Evolutionary conservation across 2,113 vertebrate genomes (phyloP).

Genomic region (Parotia lawesii): DNA sequence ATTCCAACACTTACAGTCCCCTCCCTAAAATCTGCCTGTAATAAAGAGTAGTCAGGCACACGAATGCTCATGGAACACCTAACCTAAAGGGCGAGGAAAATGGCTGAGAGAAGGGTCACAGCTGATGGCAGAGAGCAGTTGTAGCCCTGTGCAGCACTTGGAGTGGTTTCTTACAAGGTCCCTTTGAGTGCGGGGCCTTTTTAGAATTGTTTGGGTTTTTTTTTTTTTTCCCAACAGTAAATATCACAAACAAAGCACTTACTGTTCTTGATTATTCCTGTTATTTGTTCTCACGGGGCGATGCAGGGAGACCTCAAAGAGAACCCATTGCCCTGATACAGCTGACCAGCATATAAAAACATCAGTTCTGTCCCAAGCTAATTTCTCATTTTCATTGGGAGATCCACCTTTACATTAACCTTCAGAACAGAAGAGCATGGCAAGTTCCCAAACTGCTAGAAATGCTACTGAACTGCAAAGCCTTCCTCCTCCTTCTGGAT

Average conservation of each 20-base stretch:
- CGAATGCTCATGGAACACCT: neutral
- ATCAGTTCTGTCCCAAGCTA: neutral
- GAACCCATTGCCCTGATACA: neutral
- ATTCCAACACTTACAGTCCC: neutral
- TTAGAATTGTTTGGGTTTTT: rapidly evolving
- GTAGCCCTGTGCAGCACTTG: neutral
- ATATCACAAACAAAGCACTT: neutral
- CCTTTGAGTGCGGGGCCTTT: neutral
- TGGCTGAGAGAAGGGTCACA: neutral
- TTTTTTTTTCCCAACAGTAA: neutral
- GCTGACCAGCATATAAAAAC: neutral
- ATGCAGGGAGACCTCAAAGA: neutral
- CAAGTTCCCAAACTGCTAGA: neutral
- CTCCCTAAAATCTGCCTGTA: neutral
- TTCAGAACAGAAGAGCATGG: neutral
- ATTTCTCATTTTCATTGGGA: neutral
- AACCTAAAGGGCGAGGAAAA: neutral
- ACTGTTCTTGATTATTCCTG: neutral
- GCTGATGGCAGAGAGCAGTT: neutral
- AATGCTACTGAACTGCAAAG: neutral
- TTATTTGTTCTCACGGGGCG: neutral
- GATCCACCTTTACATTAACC: neutral
- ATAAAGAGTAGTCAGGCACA: neutral
- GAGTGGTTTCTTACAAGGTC: neutral
- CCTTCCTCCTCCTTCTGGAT: neutral